Evolutionary conservation across 2,888 invertebrate species (phyloP), one percentile per base, ranked within the genome.

Genomic region (Temnothorax ravouxi): DNA sequence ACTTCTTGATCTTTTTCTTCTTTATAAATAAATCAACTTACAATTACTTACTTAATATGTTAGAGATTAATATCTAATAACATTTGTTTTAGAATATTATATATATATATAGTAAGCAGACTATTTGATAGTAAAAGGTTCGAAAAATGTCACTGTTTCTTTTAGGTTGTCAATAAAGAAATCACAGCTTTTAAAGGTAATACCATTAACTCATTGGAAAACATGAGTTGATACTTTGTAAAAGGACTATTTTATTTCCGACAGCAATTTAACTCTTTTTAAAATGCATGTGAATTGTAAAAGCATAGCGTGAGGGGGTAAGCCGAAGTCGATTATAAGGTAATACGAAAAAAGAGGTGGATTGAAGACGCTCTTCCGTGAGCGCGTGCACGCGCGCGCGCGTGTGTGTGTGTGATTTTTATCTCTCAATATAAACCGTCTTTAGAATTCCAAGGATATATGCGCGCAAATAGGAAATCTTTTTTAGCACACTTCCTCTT

Each of bases 381-480:
- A 29, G 29, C 29, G 29, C 29, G 29, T 29, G 29, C 29, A 29
- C 29, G 29, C 29, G 29, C 29, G 29, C 2, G 29, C 2, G 29
- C 2, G 25, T 25, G 25, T 41, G 8, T 18, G 6, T 2, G 34
- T 34, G 1, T 18, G 76, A 67, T 25, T 67, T 64, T 67, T 77
- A 77, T 54, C 69, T 76, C 15, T 41, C 25, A 44, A 54, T 69
- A 77, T 9, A 69, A 69, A 15, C 3, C 41, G 25, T 25, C 25
- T 41, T 77, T 41, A 77, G 38, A 69, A 54, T 77, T 67, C 15
- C 41, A 77, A n/a, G 41, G n/a, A 41, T 13, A 54, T 77, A 9
- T 41, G 4, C 41, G 15, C 52, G 18, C 13, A 41, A 29, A 54
- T 52, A 67, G 67, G 38, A 67, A 77, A 77, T 41, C 25, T 29